phyloP scores from a whole-genome alignment of 2,797 vertebrate species.

The Sebastes hubbsi region DNA sequence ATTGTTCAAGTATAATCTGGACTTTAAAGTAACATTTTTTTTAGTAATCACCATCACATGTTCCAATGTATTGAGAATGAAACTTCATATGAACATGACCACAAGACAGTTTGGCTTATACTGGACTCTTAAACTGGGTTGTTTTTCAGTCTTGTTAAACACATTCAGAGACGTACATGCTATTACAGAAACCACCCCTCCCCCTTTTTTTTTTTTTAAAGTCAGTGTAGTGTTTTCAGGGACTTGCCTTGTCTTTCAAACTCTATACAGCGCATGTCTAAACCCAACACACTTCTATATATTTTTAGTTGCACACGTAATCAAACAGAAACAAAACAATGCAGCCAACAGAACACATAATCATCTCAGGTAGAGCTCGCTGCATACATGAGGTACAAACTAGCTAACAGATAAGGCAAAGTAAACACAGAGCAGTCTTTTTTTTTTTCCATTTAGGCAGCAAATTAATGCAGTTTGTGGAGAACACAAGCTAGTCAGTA shows the following conservation, averaged over 20 bases:
- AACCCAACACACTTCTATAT: constrained; percentile 29
- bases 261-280: constrained; percentile 59
- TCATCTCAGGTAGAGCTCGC: constrained; percentile 39
- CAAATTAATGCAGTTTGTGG: constrained; percentile 46
- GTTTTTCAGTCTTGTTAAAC: constrained; percentile 32
- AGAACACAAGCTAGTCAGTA: constrained; percentile 45
- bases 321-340: constrained; percentile 43
- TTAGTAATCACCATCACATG: not conserved
- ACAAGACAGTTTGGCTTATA: constrained; percentile 28
- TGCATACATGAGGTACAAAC: constrained; percentile 69
- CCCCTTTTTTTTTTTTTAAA: not conserved
- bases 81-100: constrained; percentile 21
- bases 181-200: constrained; percentile 5
- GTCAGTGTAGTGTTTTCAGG: constrained; percentile 66
- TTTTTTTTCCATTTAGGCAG: constrained; percentile 44
- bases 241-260: constrained; percentile 41
- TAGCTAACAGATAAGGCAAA: constrained; percentile 70
- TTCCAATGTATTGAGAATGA: not conserved
- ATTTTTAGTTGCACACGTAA: constrained; percentile 55
- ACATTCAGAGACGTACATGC: constrained; percentile 38
- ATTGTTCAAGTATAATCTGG: not conserved
- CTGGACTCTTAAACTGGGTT: not conserved
- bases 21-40: not conserved
- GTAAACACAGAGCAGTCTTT: constrained; percentile 63
- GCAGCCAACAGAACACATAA: constrained; percentile 36